Evolutionary conservation across 2,797 vertebrate species (phyloP), one percentile per base, ranked within the genome.

Genomic region (Rousettus madagascariensis): DNA sequence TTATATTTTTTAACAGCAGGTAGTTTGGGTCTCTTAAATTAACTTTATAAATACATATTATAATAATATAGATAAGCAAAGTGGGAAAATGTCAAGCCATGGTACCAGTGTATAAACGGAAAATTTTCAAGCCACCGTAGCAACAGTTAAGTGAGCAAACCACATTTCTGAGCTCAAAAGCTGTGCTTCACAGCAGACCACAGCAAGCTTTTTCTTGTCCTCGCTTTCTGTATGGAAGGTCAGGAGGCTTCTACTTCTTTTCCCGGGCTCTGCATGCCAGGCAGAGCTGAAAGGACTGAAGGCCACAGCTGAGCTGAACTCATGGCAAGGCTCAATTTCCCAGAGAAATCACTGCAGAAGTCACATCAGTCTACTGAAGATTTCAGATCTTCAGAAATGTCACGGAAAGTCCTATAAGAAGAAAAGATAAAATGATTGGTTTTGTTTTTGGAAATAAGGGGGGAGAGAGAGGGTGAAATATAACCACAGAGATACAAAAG

Each of bases 341-440:
- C 89, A 72, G 0, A 3, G 46, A 43, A 92, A 66, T 30, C 80
- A 24, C 22, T 33, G 71, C 36, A 43, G 55, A 69, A 69, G 65
- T 30, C 91, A 66, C 1, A 28, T 98, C 98, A 98, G 36, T 98
- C 98, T 22, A 86, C 80, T 10, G 97, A 95, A 74, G 71, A 96
- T 57, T 98, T 98, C 13, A 96, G 38, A 83, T 99, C 98, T 90
- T 98, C 98, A 0, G 98, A 97, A 96, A 96, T 97, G 95, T 98
- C 98, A 92, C 93, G 97, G 26, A 97, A 96, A 92, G 97, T 97
- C 93, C 98, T 99, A 68, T 51, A 90, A 95, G 71, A 46, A 61
- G 46, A 77, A 66, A 95, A 96, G 28, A 87, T 4, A 46, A 61
- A 95, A 93, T 20, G 17, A 71, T 86, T 69, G 61, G 51, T 65